Base-by-base conservation (phyloP, 2,888 invertebrate species). In the Drosophila anomalata region DNA sequence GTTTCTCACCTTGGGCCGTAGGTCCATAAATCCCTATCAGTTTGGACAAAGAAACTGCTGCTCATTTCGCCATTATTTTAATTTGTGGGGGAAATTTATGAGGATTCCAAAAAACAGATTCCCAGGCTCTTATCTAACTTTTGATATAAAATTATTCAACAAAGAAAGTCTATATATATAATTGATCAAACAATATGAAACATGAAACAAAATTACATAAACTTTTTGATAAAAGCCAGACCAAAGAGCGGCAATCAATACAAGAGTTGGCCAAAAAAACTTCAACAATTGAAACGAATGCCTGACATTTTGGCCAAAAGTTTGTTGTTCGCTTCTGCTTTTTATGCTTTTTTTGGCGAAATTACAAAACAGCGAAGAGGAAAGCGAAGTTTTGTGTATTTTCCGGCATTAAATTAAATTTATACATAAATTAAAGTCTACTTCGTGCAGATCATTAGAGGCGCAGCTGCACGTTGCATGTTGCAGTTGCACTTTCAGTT, bases 351-450 rank as follows among this genome's bases (percentile, higher is more conserved):
- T 29, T 46, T 55, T 56, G 50, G 41, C 56, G 44, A 63, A 57
- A 67, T 77, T 82, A 76, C 75, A 78, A 82, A 79, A 76, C 69
- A 62, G 62, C 50, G 48, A 39, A 11, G 41, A 50, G 53, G 48
- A 61, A 52, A 44, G 46, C 31, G 46, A 51, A 44, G 55, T 78
- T 85, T 78, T 81, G 78, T 81, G 75, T 69, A 76, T 87, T 88
- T 85, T 85, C 88, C 89, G 84, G 85, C 86, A 80, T 84, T 85
- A 84, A 82, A 87, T 82, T 78, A 79, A 82, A 80, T 79, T 82
- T 87, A 78, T 89, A 80, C 89, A 89, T 88, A 88, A 87, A 87
- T 87, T 87, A 85, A 87, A 85, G 87, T 75, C 77, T 62, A 77
- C 88, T 82, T 87, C 86, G 89, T 87, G 82, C 88, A 77, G 85